Base-by-base conservation (phyloP, 2,888 invertebrate genomes). In the Trachelus troglodyta region DNA sequence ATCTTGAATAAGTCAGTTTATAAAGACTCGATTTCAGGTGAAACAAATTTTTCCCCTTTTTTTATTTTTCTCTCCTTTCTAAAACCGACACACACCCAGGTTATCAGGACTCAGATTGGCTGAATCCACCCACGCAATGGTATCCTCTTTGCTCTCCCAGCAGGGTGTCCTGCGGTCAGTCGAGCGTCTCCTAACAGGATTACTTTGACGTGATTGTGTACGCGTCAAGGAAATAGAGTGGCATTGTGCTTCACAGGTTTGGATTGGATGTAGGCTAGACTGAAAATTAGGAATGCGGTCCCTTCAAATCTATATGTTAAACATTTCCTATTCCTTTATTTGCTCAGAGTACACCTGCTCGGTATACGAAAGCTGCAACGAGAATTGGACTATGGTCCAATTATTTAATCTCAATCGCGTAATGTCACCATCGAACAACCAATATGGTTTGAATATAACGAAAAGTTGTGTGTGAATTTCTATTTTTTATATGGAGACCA, bases 141-240 rank as follows among this genome's bases (percentile, higher is more conserved):
- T 80, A 86, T 79, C 83, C 84, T 81, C 83, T 83, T 82, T 79
- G 79, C 80, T 79, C 81, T 87, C 88, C 69, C 90, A 87, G 87
- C 89, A 79, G 88, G 90, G 84, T 86, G 87, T 87, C 87, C 85
- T 83, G 79, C 79, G 87, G 83, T 84, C 89, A 88, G 83, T 86
- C 88, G 86, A 89, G 88, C 90, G 86, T 89, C 87, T 81, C 83
- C 88, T 89, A 89, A 90, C 89, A 87, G 89, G 90, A 90, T 91
- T 90, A 90, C 84, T 86, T 86, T 87, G 90, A 88, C 87, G 86
- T 86, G 90, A 90, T 91, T 91, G 90, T 91, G 84, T 85, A 89
- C 90, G 90, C 89, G 91, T 90, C 90, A 90, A 88, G 86, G 87
- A 89, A 91, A 90, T 89, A 87, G 89, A 89, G 88, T 87, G 84